Evolutionary conservation across 2,797 vertebrate species (phyloP).

Genomic region (Sebastes kiyomatsui): DNA sequence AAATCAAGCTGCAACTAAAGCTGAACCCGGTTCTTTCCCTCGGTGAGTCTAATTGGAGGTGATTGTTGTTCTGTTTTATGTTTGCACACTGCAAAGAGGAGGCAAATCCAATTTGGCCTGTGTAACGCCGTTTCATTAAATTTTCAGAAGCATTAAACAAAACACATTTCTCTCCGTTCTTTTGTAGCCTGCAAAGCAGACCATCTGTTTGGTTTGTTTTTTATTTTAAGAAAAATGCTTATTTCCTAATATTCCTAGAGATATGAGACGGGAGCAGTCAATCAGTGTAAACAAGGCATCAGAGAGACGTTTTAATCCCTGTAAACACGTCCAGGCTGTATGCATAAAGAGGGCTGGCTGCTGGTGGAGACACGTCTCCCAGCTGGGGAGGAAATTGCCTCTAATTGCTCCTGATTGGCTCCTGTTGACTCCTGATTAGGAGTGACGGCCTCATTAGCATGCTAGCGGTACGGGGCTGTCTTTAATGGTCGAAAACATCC

Average conservation of each 20-base stretch:
- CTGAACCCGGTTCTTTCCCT: background rate
- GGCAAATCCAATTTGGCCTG: background rate
- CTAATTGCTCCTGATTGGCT: slow-evolving; percentile 85
- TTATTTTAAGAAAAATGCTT: background rate
- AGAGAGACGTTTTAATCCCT: slow-evolving; percentile 35
- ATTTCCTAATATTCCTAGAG: background rate
- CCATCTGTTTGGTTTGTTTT: background rate
- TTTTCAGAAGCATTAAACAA: slow-evolving; percentile 1
- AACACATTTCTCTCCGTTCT: background rate
- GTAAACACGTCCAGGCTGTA: slow-evolving; percentile 45
- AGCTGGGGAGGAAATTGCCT: slow-evolving; percentile 73
- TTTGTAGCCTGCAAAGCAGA: background rate
- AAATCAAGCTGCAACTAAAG: background rate
- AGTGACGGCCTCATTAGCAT: slow-evolving; percentile 76
- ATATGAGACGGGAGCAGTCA: background rate
- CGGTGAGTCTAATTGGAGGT: background rate
- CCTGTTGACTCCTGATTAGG: slow-evolving; percentile 82
- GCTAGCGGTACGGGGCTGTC: slow-evolving; percentile 41
- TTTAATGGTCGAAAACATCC: slow-evolving; percentile 52
- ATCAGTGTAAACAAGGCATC: slow-evolving; percentile 43
- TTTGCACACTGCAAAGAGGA: background rate
- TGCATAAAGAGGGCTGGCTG: slow-evolving; percentile 39
- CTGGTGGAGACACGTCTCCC: slow-evolving; percentile 67
- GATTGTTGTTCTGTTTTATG: background rate
- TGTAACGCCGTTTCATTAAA: background rate